Evolutionary conservation across 2,797 vertebrate genomes (phyloP).

Genomic region (Gymnodraco acuticeps): DNA sequence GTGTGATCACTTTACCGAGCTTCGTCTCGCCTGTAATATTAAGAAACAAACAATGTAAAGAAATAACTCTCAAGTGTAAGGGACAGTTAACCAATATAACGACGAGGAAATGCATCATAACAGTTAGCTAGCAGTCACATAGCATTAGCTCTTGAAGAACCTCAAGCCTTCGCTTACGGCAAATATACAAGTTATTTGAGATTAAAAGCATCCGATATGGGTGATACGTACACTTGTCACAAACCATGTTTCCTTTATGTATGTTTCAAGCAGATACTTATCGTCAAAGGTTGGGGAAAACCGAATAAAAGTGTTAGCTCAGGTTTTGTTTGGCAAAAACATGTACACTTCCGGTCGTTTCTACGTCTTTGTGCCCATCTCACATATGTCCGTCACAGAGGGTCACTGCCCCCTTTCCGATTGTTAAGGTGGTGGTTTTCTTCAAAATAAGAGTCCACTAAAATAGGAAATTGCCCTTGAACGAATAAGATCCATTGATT

Average conservation of each 20-base stretch:
- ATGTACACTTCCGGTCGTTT: slow-evolving; percentile 69
- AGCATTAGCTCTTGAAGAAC: not conserved
- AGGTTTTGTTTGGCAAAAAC: not conserved
- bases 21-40: slow-evolving; percentile 93
- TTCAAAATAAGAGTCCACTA: slow-evolving; percentile 7
- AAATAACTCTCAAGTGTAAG: not conserved
- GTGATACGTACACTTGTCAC: slow-evolving; percentile 84
- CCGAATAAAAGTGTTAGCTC: slow-evolving; percentile 7
- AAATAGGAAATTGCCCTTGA: not conserved
- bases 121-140: slow-evolving; percentile 16
- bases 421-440: slow-evolving; percentile 12
- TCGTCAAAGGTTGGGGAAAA: not conserved
- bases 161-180: not conserved
- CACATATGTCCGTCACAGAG: slow-evolving; percentile 17
- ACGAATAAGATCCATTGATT: not conserved
- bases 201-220: not conserved
- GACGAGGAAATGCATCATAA: not conserved
- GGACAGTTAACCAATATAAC: not conserved
- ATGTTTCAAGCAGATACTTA: not conserved
- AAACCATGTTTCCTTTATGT: slow-evolving; percentile 78
- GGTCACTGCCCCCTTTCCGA: slow-evolving; percentile 1
- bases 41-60: not conserved
- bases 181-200: not conserved
- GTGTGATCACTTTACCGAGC: slow-evolving; percentile 96
- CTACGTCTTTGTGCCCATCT: not conserved